Evolutionary conservation across 2,888 invertebrate genomes (phyloP), one percentile per base, ranked within the genome.

Genomic region (Clunio marinus): DNA sequence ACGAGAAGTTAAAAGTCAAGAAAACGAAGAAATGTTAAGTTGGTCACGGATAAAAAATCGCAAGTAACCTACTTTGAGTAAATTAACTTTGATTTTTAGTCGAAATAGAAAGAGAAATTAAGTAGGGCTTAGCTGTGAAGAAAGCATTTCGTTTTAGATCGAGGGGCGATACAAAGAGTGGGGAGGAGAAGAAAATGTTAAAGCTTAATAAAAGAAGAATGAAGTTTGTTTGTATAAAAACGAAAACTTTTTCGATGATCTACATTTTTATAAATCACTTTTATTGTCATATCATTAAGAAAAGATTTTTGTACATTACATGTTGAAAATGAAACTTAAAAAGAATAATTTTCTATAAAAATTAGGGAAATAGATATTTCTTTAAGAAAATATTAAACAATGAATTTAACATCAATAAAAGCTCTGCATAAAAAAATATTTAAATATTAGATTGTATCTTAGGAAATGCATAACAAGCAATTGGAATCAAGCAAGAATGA

Each of bases 21-120:
- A 37, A 60, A 60, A 60, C 22, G 20, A 35, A 60, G 28, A 58
- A 27, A 58, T 27, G 25, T 28, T 58, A 77, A 76, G 76, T 77
- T 76, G 77, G 77, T 77, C 77, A 77, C 76, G 77, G 76, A 60
- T n/a, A 58, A 57, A 28, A 60, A 77, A 77, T 77, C 77, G 77
- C 77, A 77, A 77, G 77, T 77, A 75, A 76, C 77, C 77, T 71
- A 77, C 76, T 76, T 77, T 71, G 70, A 60, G n/a, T 37, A 55
- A 27, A 68, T 58, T 67, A 68, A 41, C 68, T 37, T 35, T 60
- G 41, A 41, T 60, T 37, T 51, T 41, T 41, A 37, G 60, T 22
- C 37, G 20, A 20, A 37, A 60, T n/a, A 59, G 59, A 59, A 59
- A 59, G 59, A 59, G 59, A 59, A 59, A 59, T 59, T 41, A 41